These are phyloP conservation scores for Amorpha juglandis DNA, from an alignment of 2,888 invertebrate species.

Conservation along the genomic window DNA sequence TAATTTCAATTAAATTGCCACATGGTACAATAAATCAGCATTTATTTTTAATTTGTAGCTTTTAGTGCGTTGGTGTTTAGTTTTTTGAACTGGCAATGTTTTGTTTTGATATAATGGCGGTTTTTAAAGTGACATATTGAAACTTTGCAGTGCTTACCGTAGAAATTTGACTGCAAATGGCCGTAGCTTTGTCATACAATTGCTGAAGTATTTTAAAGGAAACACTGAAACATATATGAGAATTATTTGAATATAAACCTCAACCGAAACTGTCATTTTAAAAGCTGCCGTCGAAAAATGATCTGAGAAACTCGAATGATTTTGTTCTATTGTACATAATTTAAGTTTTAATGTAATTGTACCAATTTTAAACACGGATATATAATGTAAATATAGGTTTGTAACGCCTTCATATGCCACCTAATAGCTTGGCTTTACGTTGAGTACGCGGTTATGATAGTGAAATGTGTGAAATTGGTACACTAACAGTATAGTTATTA, in stretches of 20 bases:
- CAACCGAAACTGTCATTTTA: not conserved
- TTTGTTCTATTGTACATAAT: slow-evolving; percentile 40
- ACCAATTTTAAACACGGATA: slow-evolving; percentile 39
- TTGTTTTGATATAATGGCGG: not conserved
- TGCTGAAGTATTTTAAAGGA: not conserved
- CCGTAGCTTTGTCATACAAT: too few relatives aligned
- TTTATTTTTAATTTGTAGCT: slow-evolving; percentile 28
- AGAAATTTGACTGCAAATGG: not conserved
- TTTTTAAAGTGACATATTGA: slow-evolving; percentile 7
- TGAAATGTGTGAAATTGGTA: slow-evolving; percentile 49
- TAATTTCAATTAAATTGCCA: slow-evolving; percentile 7
- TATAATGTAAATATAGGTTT: slow-evolving; percentile 42
- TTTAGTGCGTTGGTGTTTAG: slow-evolving; percentile 19
- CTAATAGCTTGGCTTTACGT: not conserved
- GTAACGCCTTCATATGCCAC: slow-evolving; percentile 23
- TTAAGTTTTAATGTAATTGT: slow-evolving; percentile 29
- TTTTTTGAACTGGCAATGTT: slow-evolving; percentile 35
- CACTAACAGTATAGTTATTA: slow-evolving; percentile 45
- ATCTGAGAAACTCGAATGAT: slow-evolving; percentile 39
- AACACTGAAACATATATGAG: not conserved
- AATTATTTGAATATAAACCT: not conserved
- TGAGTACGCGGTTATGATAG: not conserved
- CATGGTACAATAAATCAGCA: slow-evolving; percentile 15
- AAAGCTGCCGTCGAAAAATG: slow-evolving; percentile 5
- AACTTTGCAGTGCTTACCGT: not conserved